Evolutionary conservation across 2,888 invertebrate species (phyloP).

Genomic region (Drosophila rellima): DNA sequence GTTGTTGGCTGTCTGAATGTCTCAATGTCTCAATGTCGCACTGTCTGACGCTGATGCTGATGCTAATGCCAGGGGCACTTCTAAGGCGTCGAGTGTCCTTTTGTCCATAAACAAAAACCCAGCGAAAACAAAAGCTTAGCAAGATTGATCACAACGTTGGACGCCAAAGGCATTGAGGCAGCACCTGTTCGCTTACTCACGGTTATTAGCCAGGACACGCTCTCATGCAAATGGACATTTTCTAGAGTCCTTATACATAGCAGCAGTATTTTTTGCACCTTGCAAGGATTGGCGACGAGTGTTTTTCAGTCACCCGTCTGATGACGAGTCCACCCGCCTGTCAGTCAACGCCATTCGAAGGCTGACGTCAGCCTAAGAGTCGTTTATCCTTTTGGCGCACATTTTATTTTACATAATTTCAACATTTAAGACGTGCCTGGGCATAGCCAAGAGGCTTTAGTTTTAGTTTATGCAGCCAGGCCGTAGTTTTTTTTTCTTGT

Average conservation of each 20-base stretch:
- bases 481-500: slow-evolving; percentile 50
- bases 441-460: slow-evolving; percentile 81
- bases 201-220: slow-evolving; percentile 71
- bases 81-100: slow-evolving; percentile 65
- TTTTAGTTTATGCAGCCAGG: slow-evolving; percentile 76
- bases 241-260: slow-evolving; percentile 25
- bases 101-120: slow-evolving; percentile 61
- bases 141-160: slow-evolving; percentile 80
- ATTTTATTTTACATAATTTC: slow-evolving; percentile 81
- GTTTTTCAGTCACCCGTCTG: slow-evolving; percentile 23
- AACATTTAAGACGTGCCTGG: slow-evolving; percentile 81
- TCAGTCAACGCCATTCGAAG: slow-evolving; percentile 54
- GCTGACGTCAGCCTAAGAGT: slow-evolving; percentile 75
- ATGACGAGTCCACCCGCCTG: slow-evolving; percentile 31
- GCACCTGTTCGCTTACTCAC: slow-evolving; percentile 80
- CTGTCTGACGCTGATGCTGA: slow-evolving; percentile 23
- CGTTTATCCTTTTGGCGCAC: slow-evolving; percentile 72
- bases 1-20: slow-evolving; percentile 72
- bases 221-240: slow-evolving; percentile 69
- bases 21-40: slow-evolving; percentile 24
- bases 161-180: slow-evolving; percentile 35
- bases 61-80: slow-evolving; percentile 60
- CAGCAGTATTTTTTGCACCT: slow-evolving; percentile 71
- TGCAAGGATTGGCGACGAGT: slow-evolving; percentile 68
- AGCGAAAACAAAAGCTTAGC: slow-evolving; percentile 83